These are phyloP conservation scores for Clitarchus hookeri DNA, from an alignment of 2,888 invertebrate genomes.

Conservation along the genomic window DNA sequence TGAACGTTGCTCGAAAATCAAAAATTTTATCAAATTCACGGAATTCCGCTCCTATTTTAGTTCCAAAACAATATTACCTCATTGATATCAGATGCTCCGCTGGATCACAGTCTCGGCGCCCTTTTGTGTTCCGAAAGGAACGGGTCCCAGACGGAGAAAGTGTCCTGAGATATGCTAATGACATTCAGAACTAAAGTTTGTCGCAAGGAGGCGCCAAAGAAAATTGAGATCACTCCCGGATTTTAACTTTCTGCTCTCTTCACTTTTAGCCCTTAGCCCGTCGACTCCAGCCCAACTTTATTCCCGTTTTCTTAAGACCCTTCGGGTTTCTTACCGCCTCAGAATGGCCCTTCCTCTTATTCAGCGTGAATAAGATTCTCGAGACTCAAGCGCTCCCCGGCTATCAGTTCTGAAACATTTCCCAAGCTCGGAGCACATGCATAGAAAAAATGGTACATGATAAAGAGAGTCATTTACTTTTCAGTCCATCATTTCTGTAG, in stretches of 20 bases:
- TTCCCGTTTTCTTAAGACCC: background rate
- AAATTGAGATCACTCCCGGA: slow-evolving; percentile 10
- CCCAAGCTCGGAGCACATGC: too few relatives aligned
- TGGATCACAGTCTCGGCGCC: background rate
- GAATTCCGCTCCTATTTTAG: background rate
- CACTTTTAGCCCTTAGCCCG: background rate
- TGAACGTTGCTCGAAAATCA: background rate
- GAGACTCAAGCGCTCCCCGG: background rate
- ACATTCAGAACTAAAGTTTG: slow-evolving; percentile 9
- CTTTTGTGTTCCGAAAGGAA: background rate
- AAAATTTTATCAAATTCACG: background rate
- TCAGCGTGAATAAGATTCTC: background rate
- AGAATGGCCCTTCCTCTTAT: background rate
- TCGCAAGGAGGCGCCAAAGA: background rate
- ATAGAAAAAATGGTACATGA: too few relatives aligned
- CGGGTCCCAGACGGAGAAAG: background rate
- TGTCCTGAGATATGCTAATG: slow-evolving; percentile 5
- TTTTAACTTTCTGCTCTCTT: background rate
- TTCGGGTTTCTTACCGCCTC: background rate
- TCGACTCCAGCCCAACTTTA: background rate
- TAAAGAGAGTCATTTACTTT: too few relatives aligned
- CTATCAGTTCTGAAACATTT: too few relatives aligned
- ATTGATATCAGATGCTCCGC: background rate
- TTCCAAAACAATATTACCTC: slow-evolving; percentile 4
- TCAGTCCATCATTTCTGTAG: too few relatives aligned